Percentiles rank a stretch among this genome's conserved stretches.
phyloP scores from a whole-genome alignment of 2,888 invertebrate species.

The Baronia brevicornis region DNA sequence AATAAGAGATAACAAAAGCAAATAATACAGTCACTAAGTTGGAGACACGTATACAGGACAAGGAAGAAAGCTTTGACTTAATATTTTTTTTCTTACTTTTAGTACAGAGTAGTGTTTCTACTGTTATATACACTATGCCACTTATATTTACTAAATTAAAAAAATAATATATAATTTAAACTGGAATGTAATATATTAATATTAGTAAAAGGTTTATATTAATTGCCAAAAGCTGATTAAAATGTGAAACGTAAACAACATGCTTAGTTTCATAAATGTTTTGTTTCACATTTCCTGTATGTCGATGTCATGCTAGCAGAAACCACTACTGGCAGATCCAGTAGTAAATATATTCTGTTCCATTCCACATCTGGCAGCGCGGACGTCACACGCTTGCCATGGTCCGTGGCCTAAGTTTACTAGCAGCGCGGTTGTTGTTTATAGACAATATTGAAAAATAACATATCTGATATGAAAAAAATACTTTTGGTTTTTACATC shows the following conservation, averaged over 20 bases:
- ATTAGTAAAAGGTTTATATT: too few relatives aligned
- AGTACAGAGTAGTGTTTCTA: too few relatives aligned
- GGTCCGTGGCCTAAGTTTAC: constrained; percentile 1
- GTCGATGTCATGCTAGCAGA: constrained; percentile 11
- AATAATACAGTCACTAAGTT: constrained; percentile 53
- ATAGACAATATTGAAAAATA: too few relatives aligned
- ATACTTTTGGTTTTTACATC: too few relatives aligned
- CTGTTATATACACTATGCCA: too few relatives aligned
- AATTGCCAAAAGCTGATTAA: too few relatives aligned
- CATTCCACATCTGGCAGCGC: constrained; percentile 12
- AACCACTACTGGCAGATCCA: constrained; percentile 11
- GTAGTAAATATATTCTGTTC: constrained; percentile 13
- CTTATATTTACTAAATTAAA: too few relatives aligned
- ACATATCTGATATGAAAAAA: too few relatives aligned
- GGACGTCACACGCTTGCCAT: constrained; percentile 9
- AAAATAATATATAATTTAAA: too few relatives aligned
- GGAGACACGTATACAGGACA: constrained; percentile 48
- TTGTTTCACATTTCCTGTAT: neutral
- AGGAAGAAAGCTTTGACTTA: constrained; percentile 15
- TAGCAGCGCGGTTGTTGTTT: neutral
- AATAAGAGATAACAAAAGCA: constrained; percentile 62
- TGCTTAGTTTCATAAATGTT: too few relatives aligned
- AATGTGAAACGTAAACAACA: too few relatives aligned
- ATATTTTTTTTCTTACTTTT: neutral
- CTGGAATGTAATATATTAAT: too few relatives aligned